Evolutionary conservation across 2,888 invertebrate genomes (phyloP).

Genomic region (Andrena fulva): DNA sequence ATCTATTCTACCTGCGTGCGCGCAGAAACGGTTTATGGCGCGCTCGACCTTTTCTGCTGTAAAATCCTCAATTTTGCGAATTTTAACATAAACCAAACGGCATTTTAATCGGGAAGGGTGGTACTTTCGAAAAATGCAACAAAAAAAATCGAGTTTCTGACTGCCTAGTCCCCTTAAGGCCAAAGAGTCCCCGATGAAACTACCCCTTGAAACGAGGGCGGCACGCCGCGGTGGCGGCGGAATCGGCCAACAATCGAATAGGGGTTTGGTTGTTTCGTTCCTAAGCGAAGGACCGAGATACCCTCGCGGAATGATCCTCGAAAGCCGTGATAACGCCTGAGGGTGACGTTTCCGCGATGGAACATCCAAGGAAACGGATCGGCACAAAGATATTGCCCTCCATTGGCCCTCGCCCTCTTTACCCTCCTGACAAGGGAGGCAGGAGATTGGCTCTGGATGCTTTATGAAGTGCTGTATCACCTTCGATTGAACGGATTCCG

Average conservation of each 20-base stretch:
- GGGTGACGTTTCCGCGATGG: conserved; percentile 10
- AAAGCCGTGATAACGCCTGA: conserved; percentile 19
- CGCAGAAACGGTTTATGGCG: too few species aligned
- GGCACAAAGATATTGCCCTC: conserved; percentile 17
- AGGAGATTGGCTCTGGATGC: conserved; percentile 30
- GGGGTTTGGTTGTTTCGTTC: conserved; percentile 40
- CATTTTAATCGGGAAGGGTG: too few species aligned
- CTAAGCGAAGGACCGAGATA: neutral
- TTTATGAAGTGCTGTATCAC: conserved; percentile 36
- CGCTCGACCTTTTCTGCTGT: too few species aligned
- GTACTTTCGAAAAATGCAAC: too few species aligned
- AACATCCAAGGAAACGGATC: conserved; percentile 3
- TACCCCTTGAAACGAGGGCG: neutral
- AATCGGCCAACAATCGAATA: conserved; percentile 53
- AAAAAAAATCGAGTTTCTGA: too few species aligned
- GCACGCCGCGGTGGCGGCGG: conserved; percentile 11
- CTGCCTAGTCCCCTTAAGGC: too few species aligned
- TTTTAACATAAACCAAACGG: too few species aligned
- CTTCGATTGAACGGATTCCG: conserved; percentile 19
- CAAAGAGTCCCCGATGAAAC: conserved; percentile 22
- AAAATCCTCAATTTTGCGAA: too few species aligned
- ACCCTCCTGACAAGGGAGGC: neutral
- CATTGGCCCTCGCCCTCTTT: neutral
- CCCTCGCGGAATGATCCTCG: neutral
- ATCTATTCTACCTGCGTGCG: too few species aligned